These are phyloP conservation scores for Fopius arisanus DNA, from an alignment of 1,140 invertebrate genomes.

Conservation along the genomic window DNA sequence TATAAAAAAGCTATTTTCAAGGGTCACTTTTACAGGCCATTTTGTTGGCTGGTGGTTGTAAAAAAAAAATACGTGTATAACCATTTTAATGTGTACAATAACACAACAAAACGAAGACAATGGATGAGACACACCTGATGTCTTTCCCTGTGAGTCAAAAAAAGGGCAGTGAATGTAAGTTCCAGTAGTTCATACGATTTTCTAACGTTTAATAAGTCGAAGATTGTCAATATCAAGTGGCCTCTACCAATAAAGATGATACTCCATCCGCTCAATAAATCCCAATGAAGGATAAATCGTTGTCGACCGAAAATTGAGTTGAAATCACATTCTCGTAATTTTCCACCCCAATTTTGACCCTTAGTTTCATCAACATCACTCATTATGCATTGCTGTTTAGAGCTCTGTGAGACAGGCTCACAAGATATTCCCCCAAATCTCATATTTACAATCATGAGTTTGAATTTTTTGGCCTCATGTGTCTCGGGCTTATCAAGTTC, in stretches of 20 bases:
- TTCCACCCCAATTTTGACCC: neutral
- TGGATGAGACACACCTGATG: no score
- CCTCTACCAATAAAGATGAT: neutral
- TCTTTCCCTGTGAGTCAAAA: no score
- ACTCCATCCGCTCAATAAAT: neutral
- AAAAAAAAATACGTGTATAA: no score
- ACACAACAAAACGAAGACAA: no score
- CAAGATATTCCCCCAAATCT: neutral
- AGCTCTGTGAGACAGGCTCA: neutral
- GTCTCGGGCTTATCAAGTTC: neutral
- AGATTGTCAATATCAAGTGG: slow-evolving; percentile 57
- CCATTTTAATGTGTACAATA: no score
- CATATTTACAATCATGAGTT: neutral
- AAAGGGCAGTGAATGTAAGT: slow-evolving; percentile 20
- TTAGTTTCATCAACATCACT: neutral
- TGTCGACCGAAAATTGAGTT: neutral
- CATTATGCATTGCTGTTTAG: neutral
- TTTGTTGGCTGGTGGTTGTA: no score
- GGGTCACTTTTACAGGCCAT: no score
- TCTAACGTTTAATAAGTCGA: slow-evolving; percentile 44
- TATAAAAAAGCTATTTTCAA: no score
- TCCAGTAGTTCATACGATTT: slow-evolving; percentile 51
- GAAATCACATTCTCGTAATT: neutral
- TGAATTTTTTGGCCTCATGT: neutral
- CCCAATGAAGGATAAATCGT: neutral